These are phyloP conservation scores for Prietella phreatophila DNA, from an alignment of 2,113 vertebrate species.

Conservation along the genomic window DNA sequence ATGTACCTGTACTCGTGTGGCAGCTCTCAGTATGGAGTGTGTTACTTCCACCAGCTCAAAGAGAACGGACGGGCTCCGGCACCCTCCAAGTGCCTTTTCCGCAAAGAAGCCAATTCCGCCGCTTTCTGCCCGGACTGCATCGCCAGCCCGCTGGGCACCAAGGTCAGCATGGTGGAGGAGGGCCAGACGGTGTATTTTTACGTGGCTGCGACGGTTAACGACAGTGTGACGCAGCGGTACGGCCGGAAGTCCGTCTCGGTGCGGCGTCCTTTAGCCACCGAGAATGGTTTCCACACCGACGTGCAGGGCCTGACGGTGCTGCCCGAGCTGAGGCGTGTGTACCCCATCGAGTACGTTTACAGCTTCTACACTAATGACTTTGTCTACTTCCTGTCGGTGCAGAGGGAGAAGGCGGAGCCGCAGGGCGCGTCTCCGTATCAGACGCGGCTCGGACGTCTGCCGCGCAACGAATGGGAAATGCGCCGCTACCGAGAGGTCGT, in stretches of 20 bases:
- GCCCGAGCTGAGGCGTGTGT: constrained; percentile 70
- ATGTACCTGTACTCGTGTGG: constrained; percentile 86
- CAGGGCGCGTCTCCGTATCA: constrained; percentile 65
- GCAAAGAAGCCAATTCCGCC: constrained; percentile 67
- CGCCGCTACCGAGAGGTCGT: constrained; percentile 85
- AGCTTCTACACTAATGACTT: constrained; percentile 77
- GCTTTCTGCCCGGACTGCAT: constrained; percentile 84
- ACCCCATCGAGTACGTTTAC: constrained; percentile 84
- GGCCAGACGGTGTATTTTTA: constrained; percentile 81
- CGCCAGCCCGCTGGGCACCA: constrained; percentile 86
- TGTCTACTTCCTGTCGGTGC: constrained; percentile 89
- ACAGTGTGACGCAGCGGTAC: constrained; percentile 74
- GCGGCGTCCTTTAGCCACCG: constrained; percentile 78
- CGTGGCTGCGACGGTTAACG: constrained; percentile 80
- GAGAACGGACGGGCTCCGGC: constrained; percentile 59
- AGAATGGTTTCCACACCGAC: constrained; percentile 77
- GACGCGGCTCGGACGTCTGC: constrained; percentile 79
- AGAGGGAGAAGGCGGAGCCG: constrained; percentile 69
- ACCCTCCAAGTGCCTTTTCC: constrained; percentile 80
- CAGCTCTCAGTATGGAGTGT: constrained; percentile 79
- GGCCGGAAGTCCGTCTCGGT: constrained; percentile 84
- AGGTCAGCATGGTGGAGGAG: constrained; percentile 79
- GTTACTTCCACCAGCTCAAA: constrained; percentile 80
- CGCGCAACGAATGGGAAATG: constrained; percentile 67
- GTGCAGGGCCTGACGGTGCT: constrained; percentile 81